Conservation (phyloP, 2,888 invertebrate species). For the Eristalinus aeneus region DNA sequence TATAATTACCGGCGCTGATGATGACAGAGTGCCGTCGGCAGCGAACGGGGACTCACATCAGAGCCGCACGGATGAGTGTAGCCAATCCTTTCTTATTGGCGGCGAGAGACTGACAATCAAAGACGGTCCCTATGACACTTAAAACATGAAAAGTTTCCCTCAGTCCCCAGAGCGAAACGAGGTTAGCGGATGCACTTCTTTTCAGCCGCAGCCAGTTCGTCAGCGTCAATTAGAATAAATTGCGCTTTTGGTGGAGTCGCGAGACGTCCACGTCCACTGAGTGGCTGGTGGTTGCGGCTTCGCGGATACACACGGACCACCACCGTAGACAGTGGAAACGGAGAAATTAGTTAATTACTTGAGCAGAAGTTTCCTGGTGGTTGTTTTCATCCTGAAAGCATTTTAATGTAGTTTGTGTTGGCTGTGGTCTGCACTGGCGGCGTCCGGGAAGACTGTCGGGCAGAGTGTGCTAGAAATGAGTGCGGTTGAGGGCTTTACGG, state of each 20-base stretch:
- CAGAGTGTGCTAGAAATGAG: not conserved
- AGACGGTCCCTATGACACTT: slow-evolving; percentile 31
- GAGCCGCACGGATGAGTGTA: not conserved
- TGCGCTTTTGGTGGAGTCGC: slow-evolving; percentile 2
- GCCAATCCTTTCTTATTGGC: slow-evolving; percentile 17
- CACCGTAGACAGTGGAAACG: not conserved
- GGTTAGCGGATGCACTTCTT: slow-evolving; percentile 39
- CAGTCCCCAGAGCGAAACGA: not conserved
- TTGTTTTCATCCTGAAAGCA: slow-evolving; percentile 26
- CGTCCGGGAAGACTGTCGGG: too few relatives aligned
- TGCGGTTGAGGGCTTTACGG: not conserved
- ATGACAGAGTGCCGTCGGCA: slow-evolving; percentile 28
- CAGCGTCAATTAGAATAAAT: slow-evolving; percentile 44
- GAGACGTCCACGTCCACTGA: not conserved
- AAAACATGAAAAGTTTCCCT: slow-evolving; percentile 5
- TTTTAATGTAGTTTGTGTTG: slow-evolving; percentile 23
- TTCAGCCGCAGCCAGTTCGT: slow-evolving; percentile 14
- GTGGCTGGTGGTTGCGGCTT: not conserved
- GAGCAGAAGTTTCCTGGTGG: slow-evolving; percentile 17
- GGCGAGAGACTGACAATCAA: slow-evolving; percentile 14
- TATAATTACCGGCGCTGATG: slow-evolving; percentile 45
- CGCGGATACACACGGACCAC: not conserved
- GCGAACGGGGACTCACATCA: not conserved
- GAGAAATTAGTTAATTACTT: slow-evolving; percentile 45
- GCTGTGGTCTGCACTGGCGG: not conserved